Evolutionary conservation across 92 coral and sea anemone species (phyloP).

Genomic region (Porites divaricata): DNA sequence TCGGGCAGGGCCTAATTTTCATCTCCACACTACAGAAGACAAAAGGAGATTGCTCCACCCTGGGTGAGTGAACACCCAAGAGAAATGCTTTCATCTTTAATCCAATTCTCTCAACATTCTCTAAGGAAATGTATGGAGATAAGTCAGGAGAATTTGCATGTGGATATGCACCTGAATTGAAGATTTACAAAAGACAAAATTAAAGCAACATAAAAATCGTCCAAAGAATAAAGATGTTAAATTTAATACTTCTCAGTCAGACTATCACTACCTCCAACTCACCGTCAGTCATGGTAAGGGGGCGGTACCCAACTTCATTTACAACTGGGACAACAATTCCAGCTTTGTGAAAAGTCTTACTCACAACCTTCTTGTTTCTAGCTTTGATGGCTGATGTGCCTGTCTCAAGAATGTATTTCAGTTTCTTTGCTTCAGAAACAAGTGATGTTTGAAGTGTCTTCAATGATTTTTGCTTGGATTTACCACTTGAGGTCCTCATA

Average conservation of each 20-base stretch:
- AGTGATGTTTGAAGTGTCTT: constrained; percentile 76
- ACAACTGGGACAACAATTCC: constrained; percentile 96
- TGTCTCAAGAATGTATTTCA: constrained; percentile 58
- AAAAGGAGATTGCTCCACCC: no score
- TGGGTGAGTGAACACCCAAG: no score
- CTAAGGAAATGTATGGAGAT: no score
- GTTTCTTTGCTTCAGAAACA: constrained; percentile 68
- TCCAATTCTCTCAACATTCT: no score
- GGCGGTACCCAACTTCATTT: constrained; percentile 92
- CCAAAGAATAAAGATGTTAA: no score
- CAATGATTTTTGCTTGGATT: constrained; percentile 58
- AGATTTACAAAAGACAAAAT: no score
- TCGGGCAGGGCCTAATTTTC: no score
- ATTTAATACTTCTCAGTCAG: background rate
- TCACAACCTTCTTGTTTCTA: constrained; percentile 84
- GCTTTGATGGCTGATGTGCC: constrained; percentile 81
- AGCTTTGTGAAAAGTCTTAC: constrained; percentile 96
- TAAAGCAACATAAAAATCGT: no score
- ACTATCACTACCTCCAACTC: constrained; percentile 2
- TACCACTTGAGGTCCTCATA: constrained; percentile 78
- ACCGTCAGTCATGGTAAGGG: constrained; percentile 93
- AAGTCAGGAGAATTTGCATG: no score
- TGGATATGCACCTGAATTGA: no score
- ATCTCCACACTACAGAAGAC: no score
- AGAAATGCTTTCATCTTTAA: no score